phyloP scores from a whole-genome alignment of 1,140 invertebrate species.

The Dufourea novaeangliae region DNA sequence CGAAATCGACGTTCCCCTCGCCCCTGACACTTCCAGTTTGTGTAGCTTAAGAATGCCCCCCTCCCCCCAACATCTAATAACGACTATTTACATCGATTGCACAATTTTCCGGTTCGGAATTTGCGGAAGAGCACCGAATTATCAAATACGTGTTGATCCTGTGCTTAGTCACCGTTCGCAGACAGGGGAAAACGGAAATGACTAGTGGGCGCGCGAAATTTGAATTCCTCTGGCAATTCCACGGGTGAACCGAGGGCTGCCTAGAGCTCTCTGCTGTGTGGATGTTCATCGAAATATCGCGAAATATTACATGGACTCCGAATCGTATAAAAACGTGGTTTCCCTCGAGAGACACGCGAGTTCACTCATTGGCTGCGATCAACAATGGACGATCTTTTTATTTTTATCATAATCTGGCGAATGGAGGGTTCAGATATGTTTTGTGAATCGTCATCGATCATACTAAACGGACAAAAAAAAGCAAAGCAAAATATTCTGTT shows the following conservation, averaged over 20 bases:
- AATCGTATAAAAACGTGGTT: neutral
- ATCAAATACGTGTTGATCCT: neutral
- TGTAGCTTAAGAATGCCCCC: slow-evolving; percentile 22
- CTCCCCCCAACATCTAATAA: slow-evolving; percentile 33
- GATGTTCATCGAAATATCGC: neutral
- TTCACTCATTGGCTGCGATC: too few relatives aligned
- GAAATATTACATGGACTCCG: too few relatives aligned
- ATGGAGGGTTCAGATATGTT: too few relatives aligned
- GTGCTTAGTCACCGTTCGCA: neutral
- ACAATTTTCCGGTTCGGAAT: slow-evolving; percentile 28
- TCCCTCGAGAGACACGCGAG: neutral
- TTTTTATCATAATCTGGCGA: too few relatives aligned
- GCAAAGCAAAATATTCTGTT: too few relatives aligned
- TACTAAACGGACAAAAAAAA: too few relatives aligned
- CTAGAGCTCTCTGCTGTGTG: too few relatives aligned
- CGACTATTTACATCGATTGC: slow-evolving; percentile 49
- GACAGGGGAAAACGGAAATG: slow-evolving; percentile 5
- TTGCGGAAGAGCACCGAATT: neutral
- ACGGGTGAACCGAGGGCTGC: neutral
- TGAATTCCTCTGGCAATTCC: neutral
- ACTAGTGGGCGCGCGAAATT: slow-evolving; percentile 12
- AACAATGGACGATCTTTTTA: too few relatives aligned
- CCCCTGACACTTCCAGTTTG: neutral
- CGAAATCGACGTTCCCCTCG: neutral
- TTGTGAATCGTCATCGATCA: too few relatives aligned